These are phyloP conservation scores for Oxytorus armatus DNA, from an alignment of 2,888 invertebrate species.

Conservation along the genomic window DNA sequence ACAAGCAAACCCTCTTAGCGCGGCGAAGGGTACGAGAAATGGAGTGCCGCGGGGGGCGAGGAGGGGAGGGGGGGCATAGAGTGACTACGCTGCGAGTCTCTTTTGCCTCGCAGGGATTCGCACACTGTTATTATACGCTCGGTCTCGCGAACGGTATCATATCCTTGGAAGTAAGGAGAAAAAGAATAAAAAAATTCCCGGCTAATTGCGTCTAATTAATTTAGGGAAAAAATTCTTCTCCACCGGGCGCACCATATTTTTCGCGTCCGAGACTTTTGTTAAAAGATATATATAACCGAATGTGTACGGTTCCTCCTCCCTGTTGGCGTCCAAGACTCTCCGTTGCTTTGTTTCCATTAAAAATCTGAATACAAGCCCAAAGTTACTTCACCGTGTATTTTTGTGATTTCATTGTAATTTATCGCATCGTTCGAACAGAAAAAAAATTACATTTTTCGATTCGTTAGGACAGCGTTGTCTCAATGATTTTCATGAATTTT, in stretches of 20 bases:
- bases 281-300: not conserved
- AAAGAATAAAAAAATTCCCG: conserved; percentile 62
- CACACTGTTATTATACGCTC: conserved; percentile 52
- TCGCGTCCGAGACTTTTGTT: conserved; percentile 50
- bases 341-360: not conserved
- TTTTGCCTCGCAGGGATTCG: conserved; percentile 59
- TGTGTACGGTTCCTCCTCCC: not conserved
- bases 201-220: conserved; percentile 83
- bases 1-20: conserved; percentile 84
- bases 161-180: conserved; percentile 67
- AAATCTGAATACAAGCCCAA: conserved; percentile 4
- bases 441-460: not conserved
- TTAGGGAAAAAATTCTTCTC: conserved; percentile 81
- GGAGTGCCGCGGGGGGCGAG: conserved; percentile 57
- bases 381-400: not conserved
- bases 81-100: conserved; percentile 58
- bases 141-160: conserved; percentile 58
- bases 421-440: not conserved
- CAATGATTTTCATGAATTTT: too few relatives aligned
- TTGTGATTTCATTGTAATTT: conserved; percentile 3
- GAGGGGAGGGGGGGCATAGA: conserved; percentile 40
- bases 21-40: conserved; percentile 72
- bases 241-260: conserved; percentile 42
- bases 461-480: too few relatives aligned
- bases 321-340: not conserved